Percentiles rank a stretch among this genome's conserved stretches.
Evolutionary conservation across 2,888 invertebrate genomes (phyloP).

Genomic region (Camponotus fellah): DNA sequence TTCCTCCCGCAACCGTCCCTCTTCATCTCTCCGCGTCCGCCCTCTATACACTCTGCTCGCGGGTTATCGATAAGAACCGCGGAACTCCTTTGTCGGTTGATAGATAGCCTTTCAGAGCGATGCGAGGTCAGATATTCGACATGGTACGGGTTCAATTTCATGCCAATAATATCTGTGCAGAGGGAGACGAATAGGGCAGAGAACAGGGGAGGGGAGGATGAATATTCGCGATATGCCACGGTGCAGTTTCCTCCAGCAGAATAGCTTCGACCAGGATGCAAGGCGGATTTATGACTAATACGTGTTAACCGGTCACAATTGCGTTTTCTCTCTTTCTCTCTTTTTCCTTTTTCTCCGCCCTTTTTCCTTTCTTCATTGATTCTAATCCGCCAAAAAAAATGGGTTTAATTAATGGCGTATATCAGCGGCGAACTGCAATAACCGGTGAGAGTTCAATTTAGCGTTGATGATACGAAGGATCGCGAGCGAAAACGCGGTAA

Average conservation of each 20-base stretch:
- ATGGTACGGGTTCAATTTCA: conserved; percentile 77
- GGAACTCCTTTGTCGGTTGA: conserved; percentile 78
- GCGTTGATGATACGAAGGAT: conserved; percentile 48
- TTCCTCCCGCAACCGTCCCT: conserved; percentile 45
- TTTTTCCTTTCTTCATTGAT: conserved; percentile 1
- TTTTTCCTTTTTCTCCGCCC: neutral
- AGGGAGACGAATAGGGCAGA: conserved; percentile 30
- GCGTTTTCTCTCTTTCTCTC: conserved; percentile 7
- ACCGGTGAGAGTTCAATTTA: conserved; percentile 47
- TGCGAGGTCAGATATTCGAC: conserved; percentile 79
- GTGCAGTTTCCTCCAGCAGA: conserved; percentile 38
- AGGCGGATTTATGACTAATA: conserved; percentile 28
- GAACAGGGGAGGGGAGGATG: conserved; percentile 16
- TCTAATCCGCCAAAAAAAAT: conserved; percentile 41
- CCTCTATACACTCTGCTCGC: conserved; percentile 75
- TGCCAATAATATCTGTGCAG: conserved; percentile 78
- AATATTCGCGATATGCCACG: conserved; percentile 44
- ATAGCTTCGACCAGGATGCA: conserved; percentile 24
- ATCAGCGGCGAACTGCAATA: conserved; percentile 47
- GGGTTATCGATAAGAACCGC: conserved; percentile 81
- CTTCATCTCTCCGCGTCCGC: conserved; percentile 9
- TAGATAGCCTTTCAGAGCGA: conserved; percentile 78
- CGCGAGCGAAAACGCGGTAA: conserved; percentile 44
- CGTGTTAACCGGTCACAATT: conserved; percentile 29
- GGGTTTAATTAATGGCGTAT: conserved; percentile 52